phyloP scores from a whole-genome alignment of 2,888 invertebrate genomes.

The Cyaniris semiargus region DNA sequence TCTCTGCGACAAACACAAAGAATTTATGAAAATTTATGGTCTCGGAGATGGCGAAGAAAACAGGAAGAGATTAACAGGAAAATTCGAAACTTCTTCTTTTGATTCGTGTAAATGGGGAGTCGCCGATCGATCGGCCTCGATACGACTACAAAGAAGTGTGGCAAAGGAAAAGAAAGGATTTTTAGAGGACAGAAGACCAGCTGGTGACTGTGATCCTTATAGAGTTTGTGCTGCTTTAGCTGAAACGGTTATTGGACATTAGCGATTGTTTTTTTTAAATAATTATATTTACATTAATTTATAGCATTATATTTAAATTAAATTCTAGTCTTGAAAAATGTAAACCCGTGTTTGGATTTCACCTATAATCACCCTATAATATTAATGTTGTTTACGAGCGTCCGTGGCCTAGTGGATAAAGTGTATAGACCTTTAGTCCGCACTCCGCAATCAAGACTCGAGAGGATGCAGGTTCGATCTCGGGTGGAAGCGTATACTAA shows the following conservation, averaged over 20 bases:
- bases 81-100: slow-evolving; percentile 96
- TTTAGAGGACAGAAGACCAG: slow-evolving; percentile 95
- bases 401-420: too few relatives aligned
- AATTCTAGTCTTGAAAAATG: not conserved
- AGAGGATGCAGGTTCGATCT: too few relatives aligned
- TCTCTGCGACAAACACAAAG: slow-evolving; percentile 63
- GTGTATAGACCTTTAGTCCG: too few relatives aligned
- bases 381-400: too few relatives aligned
- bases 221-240: slow-evolving; percentile 74
- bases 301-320: slow-evolving; percentile 3
- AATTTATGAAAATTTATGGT: slow-evolving; percentile 95
- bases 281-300: too few relatives aligned
- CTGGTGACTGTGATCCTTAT: slow-evolving; percentile 96
- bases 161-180: slow-evolving; percentile 93
- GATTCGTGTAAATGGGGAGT: slow-evolving; percentile 93
- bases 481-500: too few relatives aligned
- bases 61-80: slow-evolving; percentile 94
- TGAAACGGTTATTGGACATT: slow-evolving; percentile 47
- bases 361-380: too few relatives aligned
- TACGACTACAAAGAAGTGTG: slow-evolving; percentile 94
- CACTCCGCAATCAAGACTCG: too few relatives aligned
- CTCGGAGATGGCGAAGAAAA: slow-evolving; percentile 92
- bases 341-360: too few relatives aligned
- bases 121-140: slow-evolving; percentile 94
- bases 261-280: not conserved